These are phyloP conservation scores for Callinectes sapidus DNA, from an alignment of 2,888 invertebrate genomes.

Conservation along the genomic window DNA sequence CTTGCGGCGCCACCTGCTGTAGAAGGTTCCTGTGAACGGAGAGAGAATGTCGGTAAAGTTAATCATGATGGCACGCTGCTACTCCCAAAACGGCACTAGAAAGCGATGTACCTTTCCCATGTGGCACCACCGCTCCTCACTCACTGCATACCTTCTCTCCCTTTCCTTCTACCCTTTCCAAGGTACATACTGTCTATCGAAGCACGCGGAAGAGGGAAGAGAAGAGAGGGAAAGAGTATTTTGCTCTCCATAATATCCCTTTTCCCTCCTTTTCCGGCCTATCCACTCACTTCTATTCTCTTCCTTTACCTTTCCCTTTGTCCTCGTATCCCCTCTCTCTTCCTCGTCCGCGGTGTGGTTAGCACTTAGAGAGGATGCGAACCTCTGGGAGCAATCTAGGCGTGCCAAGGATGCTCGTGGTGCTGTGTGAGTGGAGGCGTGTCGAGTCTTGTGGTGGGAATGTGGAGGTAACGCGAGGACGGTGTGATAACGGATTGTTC, in stretches of 20 bases:
- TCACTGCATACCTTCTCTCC: neutral
- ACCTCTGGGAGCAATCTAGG: slow-evolving; percentile 9
- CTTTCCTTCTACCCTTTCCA: neutral
- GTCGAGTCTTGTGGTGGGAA: neutral
- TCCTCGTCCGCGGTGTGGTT: neutral
- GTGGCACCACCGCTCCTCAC: neutral
- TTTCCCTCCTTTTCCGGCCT: neutral
- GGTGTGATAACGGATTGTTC: slow-evolving; percentile 28
- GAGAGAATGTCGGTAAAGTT: slow-evolving; percentile 14
- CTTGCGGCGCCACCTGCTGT: neutral
- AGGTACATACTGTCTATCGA: neutral
- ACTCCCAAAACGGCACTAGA: neutral
- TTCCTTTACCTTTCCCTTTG: neutral
- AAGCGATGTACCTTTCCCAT: neutral
- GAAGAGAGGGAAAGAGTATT: neutral
- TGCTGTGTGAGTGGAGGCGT: slow-evolving; percentile 31
- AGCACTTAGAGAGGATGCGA: neutral
- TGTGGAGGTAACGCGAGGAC: neutral
- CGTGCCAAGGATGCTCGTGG: slow-evolving; percentile 21
- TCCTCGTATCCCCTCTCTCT: neutral
- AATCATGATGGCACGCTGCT: neutral
- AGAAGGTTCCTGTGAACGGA: neutral
- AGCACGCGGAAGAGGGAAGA: neutral
- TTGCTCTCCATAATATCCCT: neutral
- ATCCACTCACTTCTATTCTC: neutral